A percentile compares a stretch with the other conserved stretches of the same genome.
Evolutionary conservation across 2,797 vertebrate genomes (phyloP).

Genomic region (Myotis pilosus): DNA sequence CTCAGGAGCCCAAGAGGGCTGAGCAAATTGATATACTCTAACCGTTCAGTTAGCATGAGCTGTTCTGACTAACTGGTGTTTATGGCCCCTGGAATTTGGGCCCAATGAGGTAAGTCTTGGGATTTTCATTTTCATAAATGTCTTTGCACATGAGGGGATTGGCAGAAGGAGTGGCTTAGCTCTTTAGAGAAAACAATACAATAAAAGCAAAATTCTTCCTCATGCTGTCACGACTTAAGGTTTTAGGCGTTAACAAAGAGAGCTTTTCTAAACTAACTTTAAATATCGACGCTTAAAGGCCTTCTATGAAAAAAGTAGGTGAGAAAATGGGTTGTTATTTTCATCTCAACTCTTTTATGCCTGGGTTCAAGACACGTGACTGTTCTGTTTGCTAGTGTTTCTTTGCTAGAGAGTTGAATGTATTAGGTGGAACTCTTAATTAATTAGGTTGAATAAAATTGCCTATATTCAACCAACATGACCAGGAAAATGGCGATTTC

Average conservation of each 20-base stretch:
- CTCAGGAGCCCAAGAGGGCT: fast-evolving
- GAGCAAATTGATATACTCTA: fast-evolving
- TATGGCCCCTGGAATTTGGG: background rate
- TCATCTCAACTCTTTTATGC: background rate
- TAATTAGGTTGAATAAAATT: too few species aligned
- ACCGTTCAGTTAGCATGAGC: background rate
- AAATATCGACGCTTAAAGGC: background rate
- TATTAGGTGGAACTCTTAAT: background rate
- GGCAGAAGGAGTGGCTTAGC: background rate
- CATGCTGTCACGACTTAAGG: background rate
- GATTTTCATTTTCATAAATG: background rate
- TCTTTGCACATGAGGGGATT: background rate
- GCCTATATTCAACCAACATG: background rate
- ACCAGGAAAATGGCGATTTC: background rate
- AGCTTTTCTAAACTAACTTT: background rate
- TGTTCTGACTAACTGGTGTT: background rate
- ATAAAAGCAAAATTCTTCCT: background rate
- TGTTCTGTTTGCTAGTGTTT: background rate
- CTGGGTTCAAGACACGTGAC: background rate
- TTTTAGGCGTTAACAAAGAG: background rate
- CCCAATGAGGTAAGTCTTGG: background rate
- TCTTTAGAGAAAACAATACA: background rate
- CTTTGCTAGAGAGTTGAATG: background rate
- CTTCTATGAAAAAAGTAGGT: background rate
- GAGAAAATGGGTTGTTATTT: background rate